Conservation (phyloP, 2,113 vertebrate genomes). For the Mustelus asterias region DNA sequence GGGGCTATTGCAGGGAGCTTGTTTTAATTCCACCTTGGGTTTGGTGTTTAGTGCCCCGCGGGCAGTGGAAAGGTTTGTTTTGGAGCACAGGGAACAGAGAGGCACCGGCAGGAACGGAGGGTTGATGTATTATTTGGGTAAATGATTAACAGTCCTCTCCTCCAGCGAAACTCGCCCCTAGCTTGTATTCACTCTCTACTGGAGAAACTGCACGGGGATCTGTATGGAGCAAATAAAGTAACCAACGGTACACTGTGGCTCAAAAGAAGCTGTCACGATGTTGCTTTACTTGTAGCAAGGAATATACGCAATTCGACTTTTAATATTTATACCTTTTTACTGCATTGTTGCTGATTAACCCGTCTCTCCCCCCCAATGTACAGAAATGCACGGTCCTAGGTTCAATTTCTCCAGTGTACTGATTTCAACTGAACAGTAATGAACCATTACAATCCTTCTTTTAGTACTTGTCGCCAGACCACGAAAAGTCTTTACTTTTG, state of each 20-base stretch:
- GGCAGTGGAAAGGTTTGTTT: neutral
- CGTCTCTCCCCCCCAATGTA: neutral
- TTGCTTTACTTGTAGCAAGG: neutral
- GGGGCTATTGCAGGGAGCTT: neutral
- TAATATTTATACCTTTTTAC: neutral
- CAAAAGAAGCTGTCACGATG: neutral
- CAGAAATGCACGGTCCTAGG: no score
- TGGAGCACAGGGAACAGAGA: neutral
- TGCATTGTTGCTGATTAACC: constrained; percentile 19
- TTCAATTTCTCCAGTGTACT: neutral
- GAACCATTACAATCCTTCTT: neutral
- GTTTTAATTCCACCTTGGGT: neutral
- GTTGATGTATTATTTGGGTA: neutral
- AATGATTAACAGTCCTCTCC: constrained; percentile 18
- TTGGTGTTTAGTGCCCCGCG: neutral
- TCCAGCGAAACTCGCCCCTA: neutral
- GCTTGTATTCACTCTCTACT: neutral
- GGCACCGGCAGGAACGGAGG: neutral
- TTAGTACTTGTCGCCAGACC: neutral
- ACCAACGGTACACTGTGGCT: neutral
- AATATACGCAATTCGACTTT: neutral
- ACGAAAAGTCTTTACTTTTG: neutral
- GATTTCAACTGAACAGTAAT: neutral
- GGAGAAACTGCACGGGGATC: neutral
- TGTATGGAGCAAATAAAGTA: neutral